These are phyloP conservation scores for Catajapyx aquilonaris DNA, from an alignment of 1,140 invertebrate species.

Conservation along the genomic window DNA sequence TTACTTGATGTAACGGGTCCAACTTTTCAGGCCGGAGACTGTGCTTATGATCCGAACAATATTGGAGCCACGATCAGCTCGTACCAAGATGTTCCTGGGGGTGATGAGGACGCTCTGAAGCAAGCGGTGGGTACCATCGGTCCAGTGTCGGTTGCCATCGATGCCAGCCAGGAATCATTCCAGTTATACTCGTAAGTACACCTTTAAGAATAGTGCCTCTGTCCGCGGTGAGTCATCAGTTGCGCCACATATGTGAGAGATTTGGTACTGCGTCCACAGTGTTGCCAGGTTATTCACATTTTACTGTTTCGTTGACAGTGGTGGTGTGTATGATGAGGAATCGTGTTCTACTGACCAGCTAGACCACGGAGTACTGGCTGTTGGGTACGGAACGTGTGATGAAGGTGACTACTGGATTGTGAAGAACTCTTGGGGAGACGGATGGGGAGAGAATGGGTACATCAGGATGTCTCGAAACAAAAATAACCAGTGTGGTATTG, in stretches of 20 bases:
- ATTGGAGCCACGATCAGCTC: constrained; percentile 64
- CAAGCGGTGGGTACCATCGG: constrained; percentile 70
- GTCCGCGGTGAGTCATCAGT: too few relatives aligned
- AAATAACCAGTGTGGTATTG: constrained; percentile 44
- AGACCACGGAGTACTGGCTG: constrained; percentile 37
- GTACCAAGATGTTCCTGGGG: constrained; percentile 52
- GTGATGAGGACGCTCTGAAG: constrained; percentile 44
- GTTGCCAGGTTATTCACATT: too few relatives aligned
- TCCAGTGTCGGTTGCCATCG: constrained; percentile 77
- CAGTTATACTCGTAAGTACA: constrained; percentile 54
- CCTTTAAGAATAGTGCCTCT: too few relatives aligned
- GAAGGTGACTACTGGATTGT: constrained; percentile 14
- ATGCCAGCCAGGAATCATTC: constrained; percentile 60
- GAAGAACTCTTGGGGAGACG: constrained; percentile 29
- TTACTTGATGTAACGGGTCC: background rate
- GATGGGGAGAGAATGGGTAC: constrained; percentile 51
- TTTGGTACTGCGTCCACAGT: too few relatives aligned
- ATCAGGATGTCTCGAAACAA: constrained; percentile 40
- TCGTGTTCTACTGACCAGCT: too few relatives aligned
- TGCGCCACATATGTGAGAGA: too few relatives aligned
- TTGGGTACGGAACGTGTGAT: constrained; percentile 35
- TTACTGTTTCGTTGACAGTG: too few relatives aligned
- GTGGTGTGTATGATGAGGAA: too few relatives aligned
- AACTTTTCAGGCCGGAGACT: constrained; percentile 24
- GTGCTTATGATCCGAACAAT: constrained; percentile 42